phyloP scores from a whole-genome alignment of 2,797 vertebrate genomes.

The Gymnopithys bicolor region DNA sequence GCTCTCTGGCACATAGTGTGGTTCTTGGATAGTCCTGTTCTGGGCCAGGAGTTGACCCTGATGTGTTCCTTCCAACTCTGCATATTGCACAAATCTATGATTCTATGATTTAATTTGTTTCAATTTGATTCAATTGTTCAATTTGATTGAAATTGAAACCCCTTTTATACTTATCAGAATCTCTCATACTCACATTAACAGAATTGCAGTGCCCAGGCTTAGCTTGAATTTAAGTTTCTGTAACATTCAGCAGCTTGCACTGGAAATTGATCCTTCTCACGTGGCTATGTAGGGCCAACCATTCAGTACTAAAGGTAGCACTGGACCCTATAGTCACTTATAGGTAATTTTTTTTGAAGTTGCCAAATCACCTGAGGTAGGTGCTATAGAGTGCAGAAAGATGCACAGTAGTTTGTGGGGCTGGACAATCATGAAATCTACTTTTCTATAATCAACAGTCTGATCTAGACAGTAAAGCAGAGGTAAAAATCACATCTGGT shows the following conservation, averaged over 20 bases:
- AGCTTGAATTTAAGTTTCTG: background rate
- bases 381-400: background rate
- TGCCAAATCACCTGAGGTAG: background rate
- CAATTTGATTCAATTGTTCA: background rate
- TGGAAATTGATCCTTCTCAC: background rate
- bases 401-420: background rate
- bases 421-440: background rate
- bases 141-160: background rate
- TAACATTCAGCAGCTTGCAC: background rate
- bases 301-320: accelerated
- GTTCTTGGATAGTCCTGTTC: background rate
- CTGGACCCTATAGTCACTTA: background rate
- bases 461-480: background rate
- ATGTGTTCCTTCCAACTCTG: background rate
- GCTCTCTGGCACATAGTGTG: background rate
- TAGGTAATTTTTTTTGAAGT: background rate
- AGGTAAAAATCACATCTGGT: background rate
- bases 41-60: background rate
- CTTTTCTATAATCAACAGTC: background rate
- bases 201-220: background rate
- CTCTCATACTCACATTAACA: background rate
- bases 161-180: background rate
- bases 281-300: background rate
- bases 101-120: background rate
- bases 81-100: background rate